Conservation (phyloP, 2,888 invertebrate genomes). For the Metallyticus violacea region DNA sequence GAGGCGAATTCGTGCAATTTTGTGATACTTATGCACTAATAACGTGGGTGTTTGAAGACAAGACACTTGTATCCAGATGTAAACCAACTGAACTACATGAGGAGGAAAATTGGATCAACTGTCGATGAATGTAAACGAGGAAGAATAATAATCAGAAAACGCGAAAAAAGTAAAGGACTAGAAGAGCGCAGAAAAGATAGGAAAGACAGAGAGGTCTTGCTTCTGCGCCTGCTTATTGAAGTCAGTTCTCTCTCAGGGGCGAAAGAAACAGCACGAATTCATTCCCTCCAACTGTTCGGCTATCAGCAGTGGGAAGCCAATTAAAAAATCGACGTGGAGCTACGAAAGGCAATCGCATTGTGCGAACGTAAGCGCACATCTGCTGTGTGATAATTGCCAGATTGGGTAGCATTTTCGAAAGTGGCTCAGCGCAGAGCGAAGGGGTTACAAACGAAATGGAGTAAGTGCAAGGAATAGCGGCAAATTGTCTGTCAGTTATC, state of each 20-base stretch:
- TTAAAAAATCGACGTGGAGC: neutral
- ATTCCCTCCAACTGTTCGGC: neutral
- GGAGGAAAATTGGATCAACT: neutral
- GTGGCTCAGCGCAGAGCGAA: neutral
- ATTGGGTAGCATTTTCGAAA: constrained; percentile 6
- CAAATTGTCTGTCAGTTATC: neutral
- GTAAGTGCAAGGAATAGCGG: neutral
- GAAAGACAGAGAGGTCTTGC: too few species aligned
- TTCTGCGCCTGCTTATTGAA: neutral
- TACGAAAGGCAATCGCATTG: neutral
- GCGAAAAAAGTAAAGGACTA: too few species aligned
- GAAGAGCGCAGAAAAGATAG: neutral
- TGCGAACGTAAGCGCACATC: constrained; percentile 17
- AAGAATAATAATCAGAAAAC: neutral
- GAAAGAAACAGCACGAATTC: neutral
- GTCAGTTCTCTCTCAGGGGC: neutral
- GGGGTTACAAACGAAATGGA: neutral
- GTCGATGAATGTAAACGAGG: neutral
- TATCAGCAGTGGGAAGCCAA: neutral
- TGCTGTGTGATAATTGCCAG: constrained; percentile 12
- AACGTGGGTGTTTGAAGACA: too few species aligned
- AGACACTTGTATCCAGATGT: too few species aligned
- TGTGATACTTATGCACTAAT: too few species aligned
- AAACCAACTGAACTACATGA: too few species aligned
- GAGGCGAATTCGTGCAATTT: too few species aligned